phyloP scores from a whole-genome alignment of 2,113 vertebrate genomes.

The Mustela lutreola region DNA sequence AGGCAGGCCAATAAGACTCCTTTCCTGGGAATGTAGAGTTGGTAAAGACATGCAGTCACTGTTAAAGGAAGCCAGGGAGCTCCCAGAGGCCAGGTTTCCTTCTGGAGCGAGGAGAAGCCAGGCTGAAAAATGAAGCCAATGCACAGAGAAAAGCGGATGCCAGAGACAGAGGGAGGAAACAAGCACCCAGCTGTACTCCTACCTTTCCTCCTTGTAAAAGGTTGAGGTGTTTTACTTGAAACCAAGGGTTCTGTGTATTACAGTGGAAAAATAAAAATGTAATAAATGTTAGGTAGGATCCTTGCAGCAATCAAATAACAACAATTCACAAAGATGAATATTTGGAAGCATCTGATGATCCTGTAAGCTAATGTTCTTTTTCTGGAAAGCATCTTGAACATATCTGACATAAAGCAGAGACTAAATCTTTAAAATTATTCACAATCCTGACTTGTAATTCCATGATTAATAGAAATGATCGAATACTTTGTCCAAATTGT shows the following conservation, averaged over 20 bases:
- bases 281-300: not conserved
- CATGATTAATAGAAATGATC: conserved; percentile 42
- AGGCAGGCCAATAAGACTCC: not conserved
- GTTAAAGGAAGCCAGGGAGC: not conserved
- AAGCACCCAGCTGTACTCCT: not conserved
- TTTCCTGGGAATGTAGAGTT: not conserved
- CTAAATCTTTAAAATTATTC: conserved; percentile 21
- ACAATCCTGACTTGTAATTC: conserved; percentile 20
- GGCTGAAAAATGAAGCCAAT: conserved; percentile 20
- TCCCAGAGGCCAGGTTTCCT: not conserved
- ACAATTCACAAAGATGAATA: not conserved
- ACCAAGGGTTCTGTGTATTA: not conserved
- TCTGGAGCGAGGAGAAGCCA: not conserved
- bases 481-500: not conserved
- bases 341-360: conserved; percentile 11
- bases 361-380: conserved; percentile 1
- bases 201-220: not conserved
- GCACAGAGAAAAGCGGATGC: not conserved
- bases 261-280: conserved; percentile 32
- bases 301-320: conserved; percentile 15
- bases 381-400: conserved; percentile 33
- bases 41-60: not conserved
- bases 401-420: not conserved
- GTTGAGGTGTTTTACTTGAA: not conserved
- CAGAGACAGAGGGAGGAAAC: not conserved